Percentiles rank a stretch among this genome's conserved stretches.
Conservation (phyloP, 1,140 invertebrate species). For the Drosophila mayri region DNA sequence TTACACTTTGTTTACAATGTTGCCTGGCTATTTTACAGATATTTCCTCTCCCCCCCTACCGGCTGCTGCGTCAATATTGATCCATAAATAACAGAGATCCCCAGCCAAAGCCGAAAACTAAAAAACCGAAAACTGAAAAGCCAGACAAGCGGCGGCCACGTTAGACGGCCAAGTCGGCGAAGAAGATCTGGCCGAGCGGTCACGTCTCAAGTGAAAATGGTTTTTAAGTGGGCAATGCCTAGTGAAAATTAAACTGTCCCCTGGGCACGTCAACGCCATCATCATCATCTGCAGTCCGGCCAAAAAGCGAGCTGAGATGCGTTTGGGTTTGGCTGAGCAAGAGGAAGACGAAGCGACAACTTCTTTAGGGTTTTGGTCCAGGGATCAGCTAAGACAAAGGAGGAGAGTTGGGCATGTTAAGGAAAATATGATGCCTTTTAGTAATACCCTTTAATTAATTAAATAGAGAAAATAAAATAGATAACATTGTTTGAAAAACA, state of each 20-base stretch:
- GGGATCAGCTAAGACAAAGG: constrained; percentile 23
- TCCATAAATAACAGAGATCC: constrained; percentile 78
- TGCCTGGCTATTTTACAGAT: constrained; percentile 79
- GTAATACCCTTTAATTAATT: background rate
- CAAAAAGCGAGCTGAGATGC: constrained; percentile 20
- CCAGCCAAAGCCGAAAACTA: constrained; percentile 23
- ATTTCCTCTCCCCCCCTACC: constrained; percentile 36
- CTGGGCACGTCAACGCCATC: constrained; percentile 74
- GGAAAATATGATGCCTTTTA: background rate
- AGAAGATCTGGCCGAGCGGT: constrained; percentile 56
- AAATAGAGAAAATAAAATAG: background rate
- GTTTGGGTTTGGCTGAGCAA: background rate
- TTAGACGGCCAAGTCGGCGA: constrained; percentile 38
- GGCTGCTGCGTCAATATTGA: constrained; percentile 78
- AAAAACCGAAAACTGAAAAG: constrained; percentile 28
- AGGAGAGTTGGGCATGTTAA: background rate
- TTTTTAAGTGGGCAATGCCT: constrained; percentile 79
- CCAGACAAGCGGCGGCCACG: constrained; percentile 43
- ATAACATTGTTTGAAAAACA: no score
- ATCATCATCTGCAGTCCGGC: constrained; percentile 46
- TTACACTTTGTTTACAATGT: constrained; percentile 83
- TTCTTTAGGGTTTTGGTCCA: constrained; percentile 31
- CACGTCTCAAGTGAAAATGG: constrained; percentile 82
- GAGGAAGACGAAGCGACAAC: constrained; percentile 20
- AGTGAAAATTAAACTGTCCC: constrained; percentile 83